These are phyloP conservation scores for Crocidura indochinensis DNA, from an alignment of 2,797 vertebrate species.

Conservation along the genomic window DNA sequence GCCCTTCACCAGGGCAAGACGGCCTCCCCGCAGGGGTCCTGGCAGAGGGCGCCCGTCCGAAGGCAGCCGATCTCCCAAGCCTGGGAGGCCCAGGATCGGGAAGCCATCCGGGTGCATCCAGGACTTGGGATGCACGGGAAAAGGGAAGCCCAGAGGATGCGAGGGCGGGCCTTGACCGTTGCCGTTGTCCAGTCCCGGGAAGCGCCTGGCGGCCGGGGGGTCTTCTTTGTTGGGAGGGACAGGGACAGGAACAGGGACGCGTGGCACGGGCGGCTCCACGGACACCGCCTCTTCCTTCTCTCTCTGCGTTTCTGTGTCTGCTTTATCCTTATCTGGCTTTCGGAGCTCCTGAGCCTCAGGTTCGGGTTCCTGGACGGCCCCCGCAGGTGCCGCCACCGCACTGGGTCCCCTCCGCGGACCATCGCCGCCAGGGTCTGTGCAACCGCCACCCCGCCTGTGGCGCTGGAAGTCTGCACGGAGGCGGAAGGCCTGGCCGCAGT, in stretches of 20 bases:
- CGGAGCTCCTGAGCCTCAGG: not conserved
- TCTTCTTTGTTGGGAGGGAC: not conserved
- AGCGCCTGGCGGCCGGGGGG: not conserved
- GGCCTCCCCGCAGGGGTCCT: constrained; percentile 46
- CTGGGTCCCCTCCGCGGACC: constrained; percentile 4
- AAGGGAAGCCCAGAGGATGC: constrained; percentile 80
- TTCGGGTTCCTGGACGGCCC: not conserved
- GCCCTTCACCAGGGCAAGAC: constrained; percentile 74
- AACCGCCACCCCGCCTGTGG: constrained; percentile 79
- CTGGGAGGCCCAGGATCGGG: constrained; percentile 74
- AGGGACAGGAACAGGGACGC: not conserved
- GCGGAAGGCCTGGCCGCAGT: constrained; percentile 83
- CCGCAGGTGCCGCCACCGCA: not conserved
- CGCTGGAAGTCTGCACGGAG: constrained; percentile 82
- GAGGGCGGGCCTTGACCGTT: constrained; percentile 78
- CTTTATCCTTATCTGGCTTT: not conserved
- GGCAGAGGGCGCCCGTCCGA: constrained; percentile 58
- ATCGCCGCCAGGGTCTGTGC: constrained; percentile 11
- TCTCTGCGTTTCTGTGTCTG: not conserved
- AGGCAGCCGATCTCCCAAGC: constrained; percentile 72
- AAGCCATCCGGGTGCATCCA: constrained; percentile 82
- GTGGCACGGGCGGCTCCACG: not conserved
- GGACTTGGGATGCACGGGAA: constrained; percentile 82
- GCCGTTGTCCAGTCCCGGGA: constrained; percentile 74
- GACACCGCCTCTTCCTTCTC: not conserved